Evolutionary conservation across 2,888 invertebrate species (phyloP), one percentile per base, ranked within the genome.

Genomic region (Drosophila prolongata): DNA sequence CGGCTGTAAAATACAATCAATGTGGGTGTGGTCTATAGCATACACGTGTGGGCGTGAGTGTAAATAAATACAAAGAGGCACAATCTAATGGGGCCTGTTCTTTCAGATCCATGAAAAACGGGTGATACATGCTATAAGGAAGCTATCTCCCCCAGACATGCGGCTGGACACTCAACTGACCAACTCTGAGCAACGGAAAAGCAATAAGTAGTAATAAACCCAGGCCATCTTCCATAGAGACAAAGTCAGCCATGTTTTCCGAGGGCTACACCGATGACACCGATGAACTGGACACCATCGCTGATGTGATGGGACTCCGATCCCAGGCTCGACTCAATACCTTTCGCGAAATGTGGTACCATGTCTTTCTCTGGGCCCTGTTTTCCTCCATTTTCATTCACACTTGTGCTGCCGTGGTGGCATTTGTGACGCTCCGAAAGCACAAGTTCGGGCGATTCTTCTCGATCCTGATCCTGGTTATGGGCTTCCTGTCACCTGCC

Each of bases 381-480:
- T 97, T 98, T 92, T 98, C 98, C 13, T 98, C 98, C 55, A 95
- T 98, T 89, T 95, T 98, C 91, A 97, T 98, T 79, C 98, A 98
- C 92, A 96, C 95, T 57, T 96, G 98, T 91, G 98, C 98, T 64
- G 97, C 97, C 59, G 93, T 97, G 58, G 97, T 98, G 79, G 97
- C 98, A 52, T 98, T 98, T 91, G 96, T 96, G 75, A 97, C 97
- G 53, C 93, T 98, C 83, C 94, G 98, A 72, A 98, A 98, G 93
- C 98, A 98, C 92, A 97, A 97, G 93, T 96, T 97, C 92, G 98
- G 98, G 75, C 97, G 98, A 90, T 98, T 97, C 93, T 97, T 98
- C 91, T 98, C 98, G 37, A 94, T 98, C 77, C 93, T 97, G 77
- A 95, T 98, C 79, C 93, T 98, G 87, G 94, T 97, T 76, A 97